Evolutionary conservation across 2,113 vertebrate genomes (phyloP), one percentile per base, ranked within the genome.

Genomic region (Uropsilus gracilis): DNA sequence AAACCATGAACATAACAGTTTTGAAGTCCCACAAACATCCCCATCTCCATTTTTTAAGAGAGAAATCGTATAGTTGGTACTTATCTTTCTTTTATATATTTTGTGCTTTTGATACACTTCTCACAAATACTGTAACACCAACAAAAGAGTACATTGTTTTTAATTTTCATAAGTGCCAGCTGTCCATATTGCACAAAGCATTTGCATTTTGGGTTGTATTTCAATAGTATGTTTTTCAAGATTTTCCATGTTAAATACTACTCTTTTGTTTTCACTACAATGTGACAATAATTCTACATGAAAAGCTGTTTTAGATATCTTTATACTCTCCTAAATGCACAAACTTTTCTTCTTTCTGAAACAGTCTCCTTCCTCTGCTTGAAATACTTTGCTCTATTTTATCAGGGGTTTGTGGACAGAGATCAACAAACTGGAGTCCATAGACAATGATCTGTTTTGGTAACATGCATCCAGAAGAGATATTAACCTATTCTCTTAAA

Each of bases 291-390:
- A 86, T 61, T 32, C n/a, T 71, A 53, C n/a, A 12, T 2, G 32
- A 55, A 66, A 42, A 5, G 32, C n/a, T 63, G 11, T 34, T 57
- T 81, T 61, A 84, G 69, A 4, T 48, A 46, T 37, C 48, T 73
- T 86, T 82, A 76, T 34, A 66, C 28, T 68, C 28, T 68, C 48
- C 76, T 85, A 86, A 68, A 48, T 53, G 5, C 3, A 32, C 12
- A 89, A 55, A 86, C 48, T 91, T 83, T 34, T 69, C 13, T 77
- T 91, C 59, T 89, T 83, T 76, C 48, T 90, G 44, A 68, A 94
- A 83, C 18, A 50, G 24, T 8, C 22, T 84, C n/a, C 59, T 72
- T 44, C 44, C 73, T 96, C 50, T 71, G 16, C 26, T 84, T 80
- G 42, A 28, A 75, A 64, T 78, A 90, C 84, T 50, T 6, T 24